Conservation (phyloP, 2,797 vertebrate genomes). For the Setipinna tenuifilis region DNA sequence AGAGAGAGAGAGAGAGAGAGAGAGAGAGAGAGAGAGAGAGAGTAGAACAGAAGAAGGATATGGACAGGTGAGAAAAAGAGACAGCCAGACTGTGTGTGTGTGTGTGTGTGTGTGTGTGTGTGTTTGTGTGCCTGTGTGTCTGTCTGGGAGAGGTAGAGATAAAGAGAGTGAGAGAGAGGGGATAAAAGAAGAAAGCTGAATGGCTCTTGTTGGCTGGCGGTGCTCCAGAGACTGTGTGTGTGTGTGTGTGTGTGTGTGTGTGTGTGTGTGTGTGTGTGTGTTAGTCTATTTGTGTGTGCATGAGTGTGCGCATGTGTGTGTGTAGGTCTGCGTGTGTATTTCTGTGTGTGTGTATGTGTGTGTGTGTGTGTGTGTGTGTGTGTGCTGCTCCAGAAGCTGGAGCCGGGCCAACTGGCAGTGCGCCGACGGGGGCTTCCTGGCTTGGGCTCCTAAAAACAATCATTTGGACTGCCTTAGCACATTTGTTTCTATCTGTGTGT, state of each 20-base stretch:
- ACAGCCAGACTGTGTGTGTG: not conserved
- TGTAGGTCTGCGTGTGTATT: too few species aligned
- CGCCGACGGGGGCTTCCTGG: constrained; percentile 78
- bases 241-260: too few species aligned
- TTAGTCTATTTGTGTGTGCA: too few species aligned
- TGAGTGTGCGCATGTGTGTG: too few species aligned
- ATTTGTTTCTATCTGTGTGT: constrained; percentile 40
- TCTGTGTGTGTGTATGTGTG: too few species aligned
- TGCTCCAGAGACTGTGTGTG: not conserved
- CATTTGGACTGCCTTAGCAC: constrained; percentile 71
- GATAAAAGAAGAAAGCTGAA: constrained; percentile 30
- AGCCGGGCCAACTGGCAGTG: constrained; percentile 88
- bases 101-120: not conserved
- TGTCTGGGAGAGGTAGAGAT: not conserved
- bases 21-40: constrained; percentile 28
- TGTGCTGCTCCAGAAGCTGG: constrained; percentile 77
- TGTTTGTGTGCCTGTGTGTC: too few species aligned
- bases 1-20: constrained; percentile 33
- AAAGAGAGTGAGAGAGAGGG: constrained; percentile 50
- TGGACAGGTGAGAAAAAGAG: not conserved
- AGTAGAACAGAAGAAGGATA: not conserved
- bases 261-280: too few species aligned
- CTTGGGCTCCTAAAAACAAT: constrained; percentile 81
- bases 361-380: too few species aligned
- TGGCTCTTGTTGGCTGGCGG: not conserved